These are phyloP conservation scores for Misgurnus anguillicaudatus DNA, from an alignment of 2,113 vertebrate genomes.

Conservation along the genomic window DNA sequence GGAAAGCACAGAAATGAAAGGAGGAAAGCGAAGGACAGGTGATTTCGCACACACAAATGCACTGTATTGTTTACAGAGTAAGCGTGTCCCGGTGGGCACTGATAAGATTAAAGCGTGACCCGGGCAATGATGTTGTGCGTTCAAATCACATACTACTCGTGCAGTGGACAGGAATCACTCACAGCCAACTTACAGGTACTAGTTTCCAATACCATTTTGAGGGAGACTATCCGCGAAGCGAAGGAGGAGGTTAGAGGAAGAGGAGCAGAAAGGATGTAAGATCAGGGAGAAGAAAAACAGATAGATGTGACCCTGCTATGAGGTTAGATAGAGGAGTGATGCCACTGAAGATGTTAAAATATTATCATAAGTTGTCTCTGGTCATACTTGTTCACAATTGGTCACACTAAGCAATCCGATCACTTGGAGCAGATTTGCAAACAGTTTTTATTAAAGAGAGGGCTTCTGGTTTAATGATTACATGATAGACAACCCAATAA, in stretches of 20 bases:
- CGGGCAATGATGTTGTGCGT: conserved; percentile 60
- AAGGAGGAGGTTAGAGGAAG: conserved; percentile 61
- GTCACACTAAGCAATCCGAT: no score
- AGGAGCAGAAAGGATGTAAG: conserved; percentile 68
- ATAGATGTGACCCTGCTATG: conserved; percentile 45
- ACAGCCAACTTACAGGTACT: conserved; percentile 97
- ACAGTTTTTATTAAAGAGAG: no score
- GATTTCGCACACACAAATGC: not conserved
- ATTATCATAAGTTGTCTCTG: not conserved
- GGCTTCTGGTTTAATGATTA: no score
- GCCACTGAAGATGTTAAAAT: conserved; percentile 8
- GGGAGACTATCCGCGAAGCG: conserved; percentile 90
- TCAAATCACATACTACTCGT: conserved; percentile 72
- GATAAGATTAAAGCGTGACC: conserved; percentile 65
- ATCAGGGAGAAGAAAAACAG: conserved; percentile 48
- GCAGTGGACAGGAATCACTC: conserved; percentile 66
- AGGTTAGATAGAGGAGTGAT: conserved; percentile 54
- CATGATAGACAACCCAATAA: no score
- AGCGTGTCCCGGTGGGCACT: conserved; percentile 51
- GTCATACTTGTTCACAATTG: not conserved
- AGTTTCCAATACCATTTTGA: conserved; percentile 99
- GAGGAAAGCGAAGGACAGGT: conserved; percentile 28
- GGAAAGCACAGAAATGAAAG: conserved; percentile 39
- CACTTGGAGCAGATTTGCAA: no score
- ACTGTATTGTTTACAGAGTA: not conserved